Conservation (phyloP, 2,888 invertebrate genomes). For the Cabera pusaria region DNA sequence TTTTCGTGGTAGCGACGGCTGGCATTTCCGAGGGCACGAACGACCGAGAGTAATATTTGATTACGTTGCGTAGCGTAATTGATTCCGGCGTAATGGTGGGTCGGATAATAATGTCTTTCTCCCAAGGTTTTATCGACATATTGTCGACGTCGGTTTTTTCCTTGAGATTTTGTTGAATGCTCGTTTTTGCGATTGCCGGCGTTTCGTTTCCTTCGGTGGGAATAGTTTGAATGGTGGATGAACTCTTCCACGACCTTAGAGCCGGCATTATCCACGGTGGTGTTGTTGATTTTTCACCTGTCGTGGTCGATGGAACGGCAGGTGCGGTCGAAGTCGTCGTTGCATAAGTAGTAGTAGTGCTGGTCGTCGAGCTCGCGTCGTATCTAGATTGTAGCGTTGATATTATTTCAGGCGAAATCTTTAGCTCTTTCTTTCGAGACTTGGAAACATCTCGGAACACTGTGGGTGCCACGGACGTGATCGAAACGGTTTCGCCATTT, state of each 20-base stretch:
- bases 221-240: conserved; percentile 57
- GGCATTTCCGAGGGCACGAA: conserved; percentile 55
- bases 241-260: conserved; percentile 68
- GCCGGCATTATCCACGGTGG: conserved; percentile 82
- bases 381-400: conserved; percentile 50
- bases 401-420: conserved; percentile 53
- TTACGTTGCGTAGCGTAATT: conserved; percentile 56
- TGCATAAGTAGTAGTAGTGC: conserved; percentile 46
- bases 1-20: conserved; percentile 52
- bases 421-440: conserved; percentile 69
- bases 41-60: conserved; percentile 59
- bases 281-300: conserved; percentile 55
- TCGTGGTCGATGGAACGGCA: conserved; percentile 38
- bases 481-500: conserved; percentile 11
- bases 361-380: conserved; percentile 47
- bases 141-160: conserved; percentile 57
- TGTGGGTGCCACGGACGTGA: conserved; percentile 49
- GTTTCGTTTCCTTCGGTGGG: conserved; percentile 59
- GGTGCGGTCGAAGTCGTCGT: conserved; percentile 34
- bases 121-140: conserved; percentile 67
- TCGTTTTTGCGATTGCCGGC: conserved; percentile 55
- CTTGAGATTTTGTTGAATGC: conserved; percentile 41
- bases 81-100: conserved; percentile 66
- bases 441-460: conserved; percentile 57
- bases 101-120: conserved; percentile 66